A percentile compares a stretch with the other conserved stretches of the same genome.
Conservation (phyloP, 2,888 invertebrate species). For the Synergus umbraculus region DNA sequence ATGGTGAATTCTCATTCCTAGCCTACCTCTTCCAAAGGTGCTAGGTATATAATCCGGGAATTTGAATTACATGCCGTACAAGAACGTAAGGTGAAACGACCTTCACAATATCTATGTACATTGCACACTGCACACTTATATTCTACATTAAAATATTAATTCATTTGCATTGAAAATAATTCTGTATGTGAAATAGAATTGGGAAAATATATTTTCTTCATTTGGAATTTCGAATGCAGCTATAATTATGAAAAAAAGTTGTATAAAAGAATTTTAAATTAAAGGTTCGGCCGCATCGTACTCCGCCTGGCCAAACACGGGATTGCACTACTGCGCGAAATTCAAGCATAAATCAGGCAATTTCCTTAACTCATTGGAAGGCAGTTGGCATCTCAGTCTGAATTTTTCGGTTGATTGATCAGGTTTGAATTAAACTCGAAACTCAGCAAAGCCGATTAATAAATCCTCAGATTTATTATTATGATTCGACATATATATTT, state of each 20-base stretch:
- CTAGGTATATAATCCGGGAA: slow-evolving; percentile 49
- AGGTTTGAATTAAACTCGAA: slow-evolving; percentile 17
- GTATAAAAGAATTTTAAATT: background rate
- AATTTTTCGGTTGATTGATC: slow-evolving; percentile 37
- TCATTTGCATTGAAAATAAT: too few species aligned
- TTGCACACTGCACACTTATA: background rate
- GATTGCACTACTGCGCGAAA: background rate
- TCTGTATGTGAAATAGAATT: too few species aligned
- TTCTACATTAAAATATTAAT: too few species aligned
- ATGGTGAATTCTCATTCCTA: slow-evolving; percentile 48
- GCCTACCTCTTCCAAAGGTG: slow-evolving; percentile 47
- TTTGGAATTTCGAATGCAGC: too few species aligned
- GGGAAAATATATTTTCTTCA: too few species aligned
- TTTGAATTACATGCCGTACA: slow-evolving; percentile 52
- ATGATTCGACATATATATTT: too few species aligned
- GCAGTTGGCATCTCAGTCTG: slow-evolving; percentile 3
- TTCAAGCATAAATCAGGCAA: background rate
- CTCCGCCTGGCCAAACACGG: background rate
- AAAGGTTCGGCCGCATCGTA: too few species aligned
- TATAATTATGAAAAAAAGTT: too few species aligned
- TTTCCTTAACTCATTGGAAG: background rate
- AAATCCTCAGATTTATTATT: background rate
- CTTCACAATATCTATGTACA: background rate
- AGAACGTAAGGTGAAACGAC: slow-evolving; percentile 44
- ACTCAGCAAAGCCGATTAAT: slow-evolving; percentile 1